A percentile compares a stretch with the other conserved stretches of the same genome.
Evolutionary conservation across 2,888 invertebrate genomes (phyloP).

Genomic region (Acanthopleura granulata): DNA sequence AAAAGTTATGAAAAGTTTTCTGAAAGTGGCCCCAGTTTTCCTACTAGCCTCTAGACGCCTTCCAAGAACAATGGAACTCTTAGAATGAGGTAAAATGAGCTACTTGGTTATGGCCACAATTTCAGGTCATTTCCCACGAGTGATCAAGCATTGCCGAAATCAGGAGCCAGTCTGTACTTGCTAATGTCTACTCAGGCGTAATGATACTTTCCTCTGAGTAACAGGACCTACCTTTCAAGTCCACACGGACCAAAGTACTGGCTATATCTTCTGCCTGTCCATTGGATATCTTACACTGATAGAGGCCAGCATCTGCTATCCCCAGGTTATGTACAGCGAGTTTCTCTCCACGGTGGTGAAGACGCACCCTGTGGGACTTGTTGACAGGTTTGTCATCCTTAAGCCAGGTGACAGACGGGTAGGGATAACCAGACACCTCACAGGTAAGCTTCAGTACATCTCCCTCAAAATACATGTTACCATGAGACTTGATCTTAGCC

Average conservation of each 20-base stretch:
- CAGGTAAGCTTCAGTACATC: slow-evolving; percentile 54
- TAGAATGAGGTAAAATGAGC: too few relatives aligned
- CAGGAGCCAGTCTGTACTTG: too few relatives aligned
- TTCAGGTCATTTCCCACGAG: too few relatives aligned
- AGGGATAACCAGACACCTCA: slow-evolving; percentile 54
- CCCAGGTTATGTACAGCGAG: slow-evolving; percentile 50
- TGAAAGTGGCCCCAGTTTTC: too few relatives aligned
- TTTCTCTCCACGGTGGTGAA: slow-evolving; percentile 35
- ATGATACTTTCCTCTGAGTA: not conserved
- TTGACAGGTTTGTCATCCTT: slow-evolving; percentile 48
- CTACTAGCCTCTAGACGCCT: too few relatives aligned
- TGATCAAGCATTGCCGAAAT: too few relatives aligned
- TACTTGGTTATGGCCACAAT: too few relatives aligned
- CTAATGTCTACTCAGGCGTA: too few relatives aligned
- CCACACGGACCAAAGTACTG: slow-evolving; percentile 50
- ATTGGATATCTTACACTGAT: slow-evolving; percentile 59
- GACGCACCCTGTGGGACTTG: slow-evolving; percentile 37
- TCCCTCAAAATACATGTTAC: slow-evolving; percentile 50
- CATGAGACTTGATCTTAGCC: slow-evolving; percentile 49
- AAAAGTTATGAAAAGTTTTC: too few relatives aligned
- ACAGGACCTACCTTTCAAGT: slow-evolving; percentile 48
- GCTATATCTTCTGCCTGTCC: slow-evolving; percentile 44
- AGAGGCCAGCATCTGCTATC: slow-evolving; percentile 57
- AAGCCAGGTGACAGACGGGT: slow-evolving; percentile 50
- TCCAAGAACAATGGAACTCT: too few relatives aligned